A percentile compares a stretch with the other conserved stretches of the same genome.
phyloP scores from a whole-genome alignment of 1,140 invertebrate species.

The Mya arenaria region DNA sequence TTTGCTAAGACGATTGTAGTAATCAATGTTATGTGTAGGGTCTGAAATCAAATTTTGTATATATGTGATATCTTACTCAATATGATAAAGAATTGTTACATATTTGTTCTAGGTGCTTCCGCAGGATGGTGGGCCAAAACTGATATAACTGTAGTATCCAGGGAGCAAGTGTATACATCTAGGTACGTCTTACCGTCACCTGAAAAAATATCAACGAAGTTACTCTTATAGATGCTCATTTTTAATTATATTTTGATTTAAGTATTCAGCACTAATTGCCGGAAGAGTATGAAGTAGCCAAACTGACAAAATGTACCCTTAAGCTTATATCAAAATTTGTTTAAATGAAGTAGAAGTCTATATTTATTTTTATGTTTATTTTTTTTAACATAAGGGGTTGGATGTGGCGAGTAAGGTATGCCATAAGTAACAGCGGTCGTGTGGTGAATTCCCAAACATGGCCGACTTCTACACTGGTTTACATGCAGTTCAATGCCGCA shows the following conservation, averaged over 20 bases:
- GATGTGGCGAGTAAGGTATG: slow-evolving; percentile 28
- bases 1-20: too few species aligned
- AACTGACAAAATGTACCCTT: background rate
- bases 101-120: background rate
- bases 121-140: background rate
- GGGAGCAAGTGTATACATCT: slow-evolving; percentile 3
- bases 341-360: background rate
- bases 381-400: slow-evolving; percentile 18
- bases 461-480: background rate
- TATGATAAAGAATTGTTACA: background rate
- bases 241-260: background rate
- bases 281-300: background rate
- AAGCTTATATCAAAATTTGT: background rate
- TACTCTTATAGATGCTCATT: too few species aligned
- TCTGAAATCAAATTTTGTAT: too few species aligned
- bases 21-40: too few species aligned
- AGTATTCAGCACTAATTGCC: background rate
- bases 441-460: slow-evolving; percentile 23
- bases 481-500: background rate
- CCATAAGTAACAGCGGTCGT: background rate
- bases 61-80: background rate
- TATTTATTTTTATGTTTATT: background rate
- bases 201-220: too few species aligned
- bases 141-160: background rate
- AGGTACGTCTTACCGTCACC: slow-evolving; percentile 15